Evolutionary conservation across 2,888 invertebrate genomes (phyloP).

Genomic region (Cheiracanthium punctorium): DNA sequence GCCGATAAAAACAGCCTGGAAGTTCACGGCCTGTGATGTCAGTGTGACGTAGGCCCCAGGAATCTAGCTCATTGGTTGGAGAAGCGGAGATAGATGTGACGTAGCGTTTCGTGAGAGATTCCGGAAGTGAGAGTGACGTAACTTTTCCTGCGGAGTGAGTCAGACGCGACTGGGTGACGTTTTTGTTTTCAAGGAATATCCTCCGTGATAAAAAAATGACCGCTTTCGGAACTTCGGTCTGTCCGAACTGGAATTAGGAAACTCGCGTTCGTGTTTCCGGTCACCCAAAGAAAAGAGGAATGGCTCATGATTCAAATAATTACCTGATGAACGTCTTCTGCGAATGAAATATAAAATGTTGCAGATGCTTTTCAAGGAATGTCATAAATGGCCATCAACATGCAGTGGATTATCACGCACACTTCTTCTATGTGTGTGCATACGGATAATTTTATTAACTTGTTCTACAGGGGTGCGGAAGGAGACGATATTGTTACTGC

Average conservation of each 20-base stretch:
- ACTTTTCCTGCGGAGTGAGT: not conserved
- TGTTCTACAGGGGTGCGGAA: too few relatives aligned
- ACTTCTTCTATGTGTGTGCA: too few relatives aligned
- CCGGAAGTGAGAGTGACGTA: slow-evolving; percentile 1
- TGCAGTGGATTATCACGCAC: too few relatives aligned
- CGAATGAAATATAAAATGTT: not conserved
- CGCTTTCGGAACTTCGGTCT: not conserved
- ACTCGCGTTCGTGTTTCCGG: not conserved
- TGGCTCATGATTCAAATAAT: not conserved
- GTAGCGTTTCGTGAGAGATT: not conserved
- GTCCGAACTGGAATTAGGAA: not conserved
- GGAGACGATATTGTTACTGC: too few relatives aligned
- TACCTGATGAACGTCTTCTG: not conserved
- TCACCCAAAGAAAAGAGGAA: not conserved
- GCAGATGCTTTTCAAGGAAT: not conserved
- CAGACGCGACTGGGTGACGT: not conserved
- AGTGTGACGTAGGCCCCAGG: not conserved
- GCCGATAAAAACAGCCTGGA: not conserved
- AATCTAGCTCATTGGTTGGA: not conserved
- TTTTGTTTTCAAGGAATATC: not conserved
- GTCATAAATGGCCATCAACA: too few relatives aligned
- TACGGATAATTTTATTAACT: too few relatives aligned
- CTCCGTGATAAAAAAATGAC: slow-evolving; percentile 1
- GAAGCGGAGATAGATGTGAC: not conserved
- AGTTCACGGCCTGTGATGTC: not conserved